A percentile compares a stretch with the other conserved stretches of the same genome.
phyloP scores from a whole-genome alignment of 2,888 invertebrate species.

The Archips xylosteana region DNA sequence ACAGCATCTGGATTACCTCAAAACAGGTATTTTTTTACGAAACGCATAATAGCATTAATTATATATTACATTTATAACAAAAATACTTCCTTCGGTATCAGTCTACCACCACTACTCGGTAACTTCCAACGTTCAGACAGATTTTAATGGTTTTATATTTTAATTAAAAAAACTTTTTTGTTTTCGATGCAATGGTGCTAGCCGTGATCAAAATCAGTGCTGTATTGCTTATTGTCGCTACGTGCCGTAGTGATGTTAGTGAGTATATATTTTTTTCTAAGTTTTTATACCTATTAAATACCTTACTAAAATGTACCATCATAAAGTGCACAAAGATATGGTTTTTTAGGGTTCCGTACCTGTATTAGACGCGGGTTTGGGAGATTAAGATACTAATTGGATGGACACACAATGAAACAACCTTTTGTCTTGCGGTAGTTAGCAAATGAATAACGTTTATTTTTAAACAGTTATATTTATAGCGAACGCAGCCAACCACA shows the following conservation, averaged over 20 bases:
- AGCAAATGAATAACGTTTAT: no score
- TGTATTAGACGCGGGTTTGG: no score
- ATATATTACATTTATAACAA: no score
- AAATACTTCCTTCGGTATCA: slow-evolving; percentile 76
- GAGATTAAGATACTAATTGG: no score
- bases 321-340: no score
- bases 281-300: no score
- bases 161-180: slow-evolving; percentile 52
- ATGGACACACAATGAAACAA: no score
- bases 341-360: no score
- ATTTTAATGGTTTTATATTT: slow-evolving; percentile 41
- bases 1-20: neutral
- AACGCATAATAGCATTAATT: neutral
- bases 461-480: no score
- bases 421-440: no score
- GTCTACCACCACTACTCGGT: slow-evolving; percentile 65
- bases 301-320: no score
- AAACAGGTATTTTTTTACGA: neutral
- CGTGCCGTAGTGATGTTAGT: slow-evolving; percentile 74
- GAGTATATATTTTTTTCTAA: slow-evolving; percentile 55
- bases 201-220: slow-evolving; percentile 80
- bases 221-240: slow-evolving; percentile 71
- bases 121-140: slow-evolving; percentile 55
- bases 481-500: no score
- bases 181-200: slow-evolving; percentile 70